Base-by-base conservation (phyloP, 2,113 vertebrate species). In the Leptobrachium leishanense region DNA sequence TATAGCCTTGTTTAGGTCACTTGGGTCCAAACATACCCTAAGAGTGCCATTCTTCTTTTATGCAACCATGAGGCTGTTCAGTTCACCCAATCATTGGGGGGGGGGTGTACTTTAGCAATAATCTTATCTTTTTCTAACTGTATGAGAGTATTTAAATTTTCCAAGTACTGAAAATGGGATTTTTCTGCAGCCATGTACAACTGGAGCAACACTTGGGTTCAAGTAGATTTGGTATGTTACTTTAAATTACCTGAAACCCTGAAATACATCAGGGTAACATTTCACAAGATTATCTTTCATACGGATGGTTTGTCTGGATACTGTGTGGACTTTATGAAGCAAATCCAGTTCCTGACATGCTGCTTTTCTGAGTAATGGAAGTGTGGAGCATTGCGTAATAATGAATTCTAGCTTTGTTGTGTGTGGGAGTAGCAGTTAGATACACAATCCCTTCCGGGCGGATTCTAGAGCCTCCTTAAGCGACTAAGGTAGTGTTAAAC, bases 1-100 rank as follows among this genome's bases (percentile, higher is more conserved):
- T n/a, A 83, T 46, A 2, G 70, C 67, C 15, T 43, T 75, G 5
- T 81, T 83, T 15, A 82, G 59, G 13, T 82, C 70, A 13, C 74
- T 3, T 43, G 76, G 82, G 20, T 40, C 79, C 68, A 59, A 75
- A 54, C 31, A 80, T 77, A 55, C 79, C 44, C 68, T 68, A 8
- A 68, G 67, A 31, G 42, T 43, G 15, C 67, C 11, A 44, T 68
- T 68, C 15, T 68, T 68, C 15, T 15, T 44, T 65, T 59, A 67
- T 1, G 75, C 53, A n/a, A 73, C 69, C 5, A 57, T 15, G 1
- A 77, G 50, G 53, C 68, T 74, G 57, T 69, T 79, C 0, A 82
- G 57, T 69, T 79, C 0, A 82, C 63, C 80, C 74, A 81, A 15
- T 4, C 11, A 68, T 64, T 79, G 3, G 68, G 68, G 3, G 68